Evolutionary conservation across 2,113 vertebrate species (phyloP), one percentile per base, ranked within the genome.

Genomic region (Turdus rufiventris): DNA sequence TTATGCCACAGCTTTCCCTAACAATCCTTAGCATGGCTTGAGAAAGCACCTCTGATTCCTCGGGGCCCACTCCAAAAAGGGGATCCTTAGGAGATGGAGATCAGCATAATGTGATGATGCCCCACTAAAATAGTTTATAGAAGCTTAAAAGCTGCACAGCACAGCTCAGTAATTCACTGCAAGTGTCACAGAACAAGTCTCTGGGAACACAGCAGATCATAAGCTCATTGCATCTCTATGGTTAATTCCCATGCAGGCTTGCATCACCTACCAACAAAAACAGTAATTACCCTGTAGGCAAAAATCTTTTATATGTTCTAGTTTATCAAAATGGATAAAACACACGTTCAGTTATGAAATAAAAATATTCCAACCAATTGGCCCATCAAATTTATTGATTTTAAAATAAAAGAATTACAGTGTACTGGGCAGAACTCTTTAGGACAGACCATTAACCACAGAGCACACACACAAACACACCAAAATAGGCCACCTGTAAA

Each of bases 61-160:
- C 25, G 1, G 47, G 54, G 66, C 31, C 50, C 42, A 18, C 1
- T 20, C 54, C 25, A 18, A 56, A 85, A 62, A 3, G 2, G 14
- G 21, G 70, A 78, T 47, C 33, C 36, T 66, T 14, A 33, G 50
- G 62, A 89, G 62, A 54, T 0, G 3, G 51, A 89, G 47, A 50
- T 47, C 58, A 60, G 47, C 8, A 34, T 0, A 18, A 25, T 1
- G 16, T 0, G 3, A 43, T 31, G 56, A 47, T 18, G 29, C 25
- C 17, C 5, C 17, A 42, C 31, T 11, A 17, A 25, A 66, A 25
- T 5, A 19, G 20, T 12, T 14, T 18, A 9, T 9, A 47, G 51
- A 63, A 83, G 33, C 42, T 51, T 42, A 53, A 70, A 85, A 58
- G 43, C 42, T 40, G 53, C 47, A 62, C 34, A 43, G 31, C n/a